Evolutionary conservation across 2,888 invertebrate species (phyloP).

Genomic region (Junonia oenone): DNA sequence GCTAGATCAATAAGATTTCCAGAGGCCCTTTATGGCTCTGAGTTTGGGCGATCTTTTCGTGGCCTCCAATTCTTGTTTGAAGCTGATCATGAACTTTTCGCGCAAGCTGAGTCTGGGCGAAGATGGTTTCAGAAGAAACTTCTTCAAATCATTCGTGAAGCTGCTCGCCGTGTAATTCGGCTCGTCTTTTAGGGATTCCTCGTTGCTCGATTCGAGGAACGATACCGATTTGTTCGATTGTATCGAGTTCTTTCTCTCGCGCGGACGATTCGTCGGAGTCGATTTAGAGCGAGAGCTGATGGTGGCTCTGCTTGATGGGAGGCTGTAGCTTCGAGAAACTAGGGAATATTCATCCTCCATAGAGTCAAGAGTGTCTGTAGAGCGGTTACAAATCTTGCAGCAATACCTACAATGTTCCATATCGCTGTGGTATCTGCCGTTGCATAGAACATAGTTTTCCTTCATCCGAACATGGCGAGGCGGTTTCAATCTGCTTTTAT

Average conservation of each 20-base stretch:
- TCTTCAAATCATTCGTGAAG: constrained; percentile 73
- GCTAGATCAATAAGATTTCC: constrained; percentile 67
- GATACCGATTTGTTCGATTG: constrained; percentile 74
- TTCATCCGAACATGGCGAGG: constrained; percentile 32
- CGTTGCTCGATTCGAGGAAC: constrained; percentile 66
- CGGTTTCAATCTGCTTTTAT: constrained; percentile 36
- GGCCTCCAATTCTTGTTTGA: constrained; percentile 70
- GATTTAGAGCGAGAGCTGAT: constrained; percentile 41
- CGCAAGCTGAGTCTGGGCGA: constrained; percentile 65
- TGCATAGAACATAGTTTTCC: constrained; percentile 56
- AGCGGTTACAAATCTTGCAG: constrained; percentile 59
- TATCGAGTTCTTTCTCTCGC: constrained; percentile 63
- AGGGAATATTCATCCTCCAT: constrained; percentile 64
- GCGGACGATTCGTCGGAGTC: constrained; percentile 36
- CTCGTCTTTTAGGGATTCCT: constrained; percentile 62
- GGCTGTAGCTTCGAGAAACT: constrained; percentile 58
- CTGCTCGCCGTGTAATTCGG: constrained; percentile 74
- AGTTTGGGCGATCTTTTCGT: constrained; percentile 69
- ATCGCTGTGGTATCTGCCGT: constrained; percentile 60
- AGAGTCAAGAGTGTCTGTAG: constrained; percentile 64
- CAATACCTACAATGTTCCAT: constrained; percentile 63
- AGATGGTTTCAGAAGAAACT: constrained; percentile 66
- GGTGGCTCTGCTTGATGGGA: constrained; percentile 39
- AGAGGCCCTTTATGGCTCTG: constrained; percentile 71
- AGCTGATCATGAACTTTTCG: constrained; percentile 70